phyloP scores from a whole-genome alignment of 1,140 invertebrate species.

The Nomia melanderi region DNA sequence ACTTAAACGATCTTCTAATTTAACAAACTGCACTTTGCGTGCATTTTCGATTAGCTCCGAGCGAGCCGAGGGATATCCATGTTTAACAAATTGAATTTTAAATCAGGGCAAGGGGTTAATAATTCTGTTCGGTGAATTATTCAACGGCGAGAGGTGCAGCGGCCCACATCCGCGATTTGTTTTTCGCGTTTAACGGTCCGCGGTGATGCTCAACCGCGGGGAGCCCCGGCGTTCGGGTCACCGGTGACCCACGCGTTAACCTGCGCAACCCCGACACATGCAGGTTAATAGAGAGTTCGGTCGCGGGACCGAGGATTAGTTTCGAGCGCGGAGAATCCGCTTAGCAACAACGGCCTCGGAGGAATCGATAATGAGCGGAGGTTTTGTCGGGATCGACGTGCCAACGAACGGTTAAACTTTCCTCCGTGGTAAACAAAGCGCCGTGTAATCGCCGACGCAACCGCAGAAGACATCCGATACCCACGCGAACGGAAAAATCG shows the following conservation, averaged over 20 bases:
- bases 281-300: constrained; percentile 18
- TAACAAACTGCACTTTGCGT: too few relatives aligned
- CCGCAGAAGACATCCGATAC: not conserved
- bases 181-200: too few relatives aligned
- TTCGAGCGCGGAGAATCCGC: constrained; percentile 18
- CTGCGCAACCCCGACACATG: not conserved
- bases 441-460: not conserved
- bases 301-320: constrained; percentile 3
- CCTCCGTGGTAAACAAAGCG: not conserved
- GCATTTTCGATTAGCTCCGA: too few relatives aligned
- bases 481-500: not conserved
- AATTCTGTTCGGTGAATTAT: too few relatives aligned
- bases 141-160: too few relatives aligned
- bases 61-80: too few relatives aligned
- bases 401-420: not conserved
- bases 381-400: not conserved
- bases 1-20: too few relatives aligned
- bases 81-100: too few relatives aligned
- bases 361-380: constrained; percentile 46
- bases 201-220: too few relatives aligned
- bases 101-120: too few relatives aligned
- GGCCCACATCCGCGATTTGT: too few relatives aligned
- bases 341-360: constrained; percentile 41
- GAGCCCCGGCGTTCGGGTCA: not conserved
- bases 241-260: not conserved